Evolutionary conservation across 2,113 vertebrate genomes (phyloP), one percentile per base, ranked within the genome.

Genomic region (Daubentonia madagascariensis): DNA sequence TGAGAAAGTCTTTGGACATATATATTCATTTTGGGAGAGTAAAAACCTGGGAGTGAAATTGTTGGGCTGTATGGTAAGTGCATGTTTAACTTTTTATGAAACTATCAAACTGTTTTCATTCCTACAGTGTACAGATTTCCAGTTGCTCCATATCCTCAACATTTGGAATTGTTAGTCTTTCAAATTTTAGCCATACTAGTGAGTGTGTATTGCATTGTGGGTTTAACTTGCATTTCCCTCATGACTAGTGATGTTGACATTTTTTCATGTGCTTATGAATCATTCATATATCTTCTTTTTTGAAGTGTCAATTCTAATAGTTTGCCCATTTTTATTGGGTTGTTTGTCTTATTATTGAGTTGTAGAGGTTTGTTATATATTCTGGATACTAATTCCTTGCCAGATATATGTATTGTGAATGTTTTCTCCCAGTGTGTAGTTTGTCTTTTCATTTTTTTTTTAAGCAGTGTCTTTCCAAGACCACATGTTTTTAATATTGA

Each of bases 381-480:
- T 45, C 18, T 59, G 23, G 57, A 67, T 70, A 57, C 4, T 40
- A 83, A 50, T 72, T 88, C 8, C 63, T 73, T 67, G 30, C 57
- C 65, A 37, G 23, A 81, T 75, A 72, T 45, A 81, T 75, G 5
- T 65, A 54, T 70, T 52, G 10, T 76, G 32, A 43, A 52, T 78
- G 76, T 57, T 80, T 92, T 89, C 63, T 40, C 32, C n/a, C 20
- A 85, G 25, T 73, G 20, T 40, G 20, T 32, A 16, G 5, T 32
- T 90, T 75, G 17, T 16, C 28, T 86, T 97, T 93, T 89, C 37
- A 89, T 52, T 79, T 88, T 88, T 67, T 37, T 92, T 72, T n/a
- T n/a, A n/a, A 65, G 30, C 12, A n/a, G 8, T 37, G 37, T 25
- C 37, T 91, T 87, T 83, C 17, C 17, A 95, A 93, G 37, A 93